A percentile compares a stretch with the other conserved stretches of the same genome.
Evolutionary conservation across 2,113 vertebrate genomes (phyloP).

Genomic region (Budorcas taxicolor): DNA sequence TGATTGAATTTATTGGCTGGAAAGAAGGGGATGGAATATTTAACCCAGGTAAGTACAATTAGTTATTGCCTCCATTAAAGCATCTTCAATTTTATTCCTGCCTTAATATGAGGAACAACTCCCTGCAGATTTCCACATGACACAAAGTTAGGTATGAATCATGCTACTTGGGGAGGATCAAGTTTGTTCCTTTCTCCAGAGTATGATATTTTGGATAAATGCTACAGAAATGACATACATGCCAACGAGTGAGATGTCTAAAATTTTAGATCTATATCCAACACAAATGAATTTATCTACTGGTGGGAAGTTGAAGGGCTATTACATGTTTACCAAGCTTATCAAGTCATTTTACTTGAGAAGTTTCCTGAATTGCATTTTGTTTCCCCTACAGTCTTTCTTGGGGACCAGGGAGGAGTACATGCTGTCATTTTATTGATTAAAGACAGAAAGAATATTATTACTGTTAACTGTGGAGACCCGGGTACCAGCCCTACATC

Average conservation of each 20-base stretch:
- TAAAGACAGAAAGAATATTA: background rate
- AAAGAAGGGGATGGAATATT: conserved; percentile 90
- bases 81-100: background rate
- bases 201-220: background rate
- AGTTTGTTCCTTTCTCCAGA: background rate
- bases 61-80: conserved; percentile 22
- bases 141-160: background rate
- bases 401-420: background rate
- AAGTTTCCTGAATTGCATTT: background rate
- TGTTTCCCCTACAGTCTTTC: background rate
- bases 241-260: background rate
- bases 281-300: background rate
- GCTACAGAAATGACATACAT: background rate
- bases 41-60: conserved; percentile 84
- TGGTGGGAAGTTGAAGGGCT: conserved; percentile 1
- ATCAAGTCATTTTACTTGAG: background rate
- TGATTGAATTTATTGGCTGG: conserved; percentile 90
- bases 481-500: background rate
- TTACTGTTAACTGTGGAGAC: background rate
- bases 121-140: background rate
- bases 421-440: background rate
- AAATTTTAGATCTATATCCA: background rate
- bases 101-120: conserved; percentile 6
- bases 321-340: background rate
- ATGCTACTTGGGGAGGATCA: background rate